Conservation (phyloP, 2,113 vertebrate species). For the Phyllostomus discolor region DNA sequence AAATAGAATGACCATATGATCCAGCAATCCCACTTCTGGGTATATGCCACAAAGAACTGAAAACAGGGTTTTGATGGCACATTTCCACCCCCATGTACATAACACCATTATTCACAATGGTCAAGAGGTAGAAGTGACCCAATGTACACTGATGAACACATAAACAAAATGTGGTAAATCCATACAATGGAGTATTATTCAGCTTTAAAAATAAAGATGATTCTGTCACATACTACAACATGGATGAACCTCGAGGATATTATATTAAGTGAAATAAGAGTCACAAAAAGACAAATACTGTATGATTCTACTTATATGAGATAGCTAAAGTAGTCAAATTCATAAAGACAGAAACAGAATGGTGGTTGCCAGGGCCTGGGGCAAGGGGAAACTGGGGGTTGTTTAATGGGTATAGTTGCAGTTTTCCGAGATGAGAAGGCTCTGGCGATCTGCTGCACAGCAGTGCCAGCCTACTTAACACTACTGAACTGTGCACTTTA, state of each 20-base stretch:
- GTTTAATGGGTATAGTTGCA: background rate
- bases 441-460: background rate
- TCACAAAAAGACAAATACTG: background rate
- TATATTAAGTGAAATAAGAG: background rate
- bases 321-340: background rate
- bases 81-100: background rate
- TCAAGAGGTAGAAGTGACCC: background rate
- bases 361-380: background rate
- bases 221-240: background rate
- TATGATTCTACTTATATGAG: background rate
- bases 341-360: background rate
- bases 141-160: background rate
- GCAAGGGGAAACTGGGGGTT: background rate
- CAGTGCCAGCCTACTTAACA: background rate
- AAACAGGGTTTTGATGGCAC: background rate
- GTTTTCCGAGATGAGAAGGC: background rate
- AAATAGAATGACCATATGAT: background rate
- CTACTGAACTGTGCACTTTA: background rate
- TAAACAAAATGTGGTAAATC: background rate
- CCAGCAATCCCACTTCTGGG: background rate
- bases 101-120: background rate
- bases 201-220: background rate
- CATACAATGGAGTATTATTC: background rate
- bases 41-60: background rate
- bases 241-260: background rate